Conservation (phyloP, 2,797 vertebrate genomes). For the Silurus aristotelis region DNA sequence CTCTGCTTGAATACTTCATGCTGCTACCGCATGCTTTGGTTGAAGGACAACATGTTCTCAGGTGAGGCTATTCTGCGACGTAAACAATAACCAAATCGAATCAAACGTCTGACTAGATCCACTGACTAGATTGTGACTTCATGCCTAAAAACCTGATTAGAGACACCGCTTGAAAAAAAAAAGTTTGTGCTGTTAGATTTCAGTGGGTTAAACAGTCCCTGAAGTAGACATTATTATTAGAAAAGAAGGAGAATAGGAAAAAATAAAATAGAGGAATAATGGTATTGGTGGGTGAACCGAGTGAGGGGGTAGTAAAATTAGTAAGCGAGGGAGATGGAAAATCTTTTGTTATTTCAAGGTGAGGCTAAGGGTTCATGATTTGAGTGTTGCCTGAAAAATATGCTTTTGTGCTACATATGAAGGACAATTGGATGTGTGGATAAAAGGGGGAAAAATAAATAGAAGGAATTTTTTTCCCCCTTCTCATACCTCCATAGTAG, state of each 20-base stretch:
- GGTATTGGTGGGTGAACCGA: neutral
- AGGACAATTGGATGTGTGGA: constrained; percentile 29
- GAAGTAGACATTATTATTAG: neutral
- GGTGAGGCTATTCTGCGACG: constrained; percentile 1
- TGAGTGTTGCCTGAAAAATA: constrained; percentile 13
- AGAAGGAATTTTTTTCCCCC: neutral
- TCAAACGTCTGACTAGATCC: constrained; percentile 9
- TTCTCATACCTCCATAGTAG: constrained; percentile 87
- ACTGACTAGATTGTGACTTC: neutral
- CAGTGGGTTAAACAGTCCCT: neutral
- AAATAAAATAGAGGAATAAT: neutral
- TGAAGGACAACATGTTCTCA: neutral
- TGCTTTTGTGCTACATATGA: constrained; percentile 13
- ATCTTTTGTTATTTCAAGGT: constrained; percentile 50
- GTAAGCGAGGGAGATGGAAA: neutral
- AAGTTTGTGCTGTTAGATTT: constrained; percentile 26
- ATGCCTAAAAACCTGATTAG: constrained; percentile 28
- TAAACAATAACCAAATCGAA: constrained; percentile 25
- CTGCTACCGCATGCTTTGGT: neutral
- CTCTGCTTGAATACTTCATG: constrained; percentile 1
- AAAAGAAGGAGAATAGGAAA: neutral
- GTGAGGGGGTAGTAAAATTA: neutral
- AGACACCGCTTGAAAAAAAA: neutral
- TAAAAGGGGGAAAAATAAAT: constrained; percentile 7
- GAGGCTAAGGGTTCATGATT: constrained; percentile 23